Conservation (phyloP, 2,797 vertebrate species). For the Kryptolebias ocellatus region DNA sequence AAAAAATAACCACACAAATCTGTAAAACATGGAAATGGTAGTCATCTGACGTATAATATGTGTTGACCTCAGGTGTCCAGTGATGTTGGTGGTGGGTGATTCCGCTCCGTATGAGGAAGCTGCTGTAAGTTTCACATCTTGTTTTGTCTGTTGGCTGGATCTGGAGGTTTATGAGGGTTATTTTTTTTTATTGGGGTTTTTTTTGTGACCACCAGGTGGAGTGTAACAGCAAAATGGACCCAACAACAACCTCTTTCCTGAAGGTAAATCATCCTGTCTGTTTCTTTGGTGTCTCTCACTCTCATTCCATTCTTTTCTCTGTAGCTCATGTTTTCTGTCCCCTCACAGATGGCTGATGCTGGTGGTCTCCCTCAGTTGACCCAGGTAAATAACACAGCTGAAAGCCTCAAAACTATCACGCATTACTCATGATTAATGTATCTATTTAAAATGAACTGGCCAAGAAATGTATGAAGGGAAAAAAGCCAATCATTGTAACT, state of each 20-base stretch:
- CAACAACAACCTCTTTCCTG: constrained; percentile 92
- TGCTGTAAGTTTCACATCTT: constrained; percentile 79
- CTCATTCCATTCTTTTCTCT: not conserved
- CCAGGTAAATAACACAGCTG: constrained; percentile 78
- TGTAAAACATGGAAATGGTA: not conserved
- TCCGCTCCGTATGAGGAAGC: constrained; percentile 92
- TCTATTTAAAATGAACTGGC: not conserved
- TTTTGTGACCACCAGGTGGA: constrained; percentile 85
- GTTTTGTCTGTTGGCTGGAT: not conserved
- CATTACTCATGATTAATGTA: not conserved
- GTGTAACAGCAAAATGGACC: constrained; percentile 93
- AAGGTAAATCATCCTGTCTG: constrained; percentile 78
- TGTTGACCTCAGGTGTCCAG: constrained; percentile 84
- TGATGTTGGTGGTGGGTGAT: constrained; percentile 93
- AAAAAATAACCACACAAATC: no score
- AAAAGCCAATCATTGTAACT: no score
- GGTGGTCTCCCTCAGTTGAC: constrained; percentile 92
- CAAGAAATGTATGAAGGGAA: no score
- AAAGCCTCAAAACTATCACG: not conserved
- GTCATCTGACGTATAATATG: not conserved
- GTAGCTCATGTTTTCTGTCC: not conserved
- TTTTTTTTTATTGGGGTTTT: constrained; percentile 10
- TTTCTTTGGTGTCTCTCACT: not conserved
- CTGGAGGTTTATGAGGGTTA: no score
- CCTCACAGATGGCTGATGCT: constrained; percentile 91